phyloP scores from a whole-genome alignment of 2,113 vertebrate species.

The Polypterus senegalus region DNA sequence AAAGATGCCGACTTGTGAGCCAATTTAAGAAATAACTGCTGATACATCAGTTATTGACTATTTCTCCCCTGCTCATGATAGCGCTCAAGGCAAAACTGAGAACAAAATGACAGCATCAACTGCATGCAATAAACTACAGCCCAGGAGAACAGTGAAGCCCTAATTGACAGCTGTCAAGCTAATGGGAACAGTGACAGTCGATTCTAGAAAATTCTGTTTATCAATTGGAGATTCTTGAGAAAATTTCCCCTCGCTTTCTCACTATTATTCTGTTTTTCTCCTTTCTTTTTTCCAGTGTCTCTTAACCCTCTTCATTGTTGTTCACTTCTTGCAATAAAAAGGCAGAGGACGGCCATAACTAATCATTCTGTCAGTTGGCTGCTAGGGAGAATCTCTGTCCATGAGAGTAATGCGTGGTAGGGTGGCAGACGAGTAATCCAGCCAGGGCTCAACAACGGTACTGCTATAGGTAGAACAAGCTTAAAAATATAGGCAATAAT shows the following conservation, averaged over 20 bases:
- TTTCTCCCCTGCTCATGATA: slow-evolving; percentile 76
- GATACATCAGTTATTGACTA: slow-evolving; percentile 95
- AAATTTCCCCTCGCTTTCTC: slow-evolving; percentile 26
- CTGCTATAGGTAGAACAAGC: slow-evolving; percentile 30
- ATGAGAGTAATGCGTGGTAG: slow-evolving; percentile 50
- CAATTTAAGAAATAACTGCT: slow-evolving; percentile 96
- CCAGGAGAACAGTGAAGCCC: slow-evolving; percentile 81
- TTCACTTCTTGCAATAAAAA: slow-evolving; percentile 40
- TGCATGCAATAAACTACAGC: slow-evolving; percentile 85
- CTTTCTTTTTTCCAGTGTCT: slow-evolving; percentile 24
- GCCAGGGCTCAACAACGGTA: slow-evolving; percentile 33
- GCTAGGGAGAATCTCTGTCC: slow-evolving; percentile 60
- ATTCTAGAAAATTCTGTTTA: slow-evolving; percentile 80
- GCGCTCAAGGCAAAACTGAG: slow-evolving; percentile 87
- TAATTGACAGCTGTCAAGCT: slow-evolving; percentile 96
- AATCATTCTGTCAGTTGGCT: slow-evolving; percentile 68
- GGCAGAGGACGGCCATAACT: slow-evolving; percentile 62
- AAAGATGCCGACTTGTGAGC: slow-evolving; percentile 80
- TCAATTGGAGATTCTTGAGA: slow-evolving; percentile 55
- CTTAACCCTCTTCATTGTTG: slow-evolving; percentile 42
- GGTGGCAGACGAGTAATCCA: slow-evolving; percentile 37
- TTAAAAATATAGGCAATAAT: slow-evolving; percentile 1
- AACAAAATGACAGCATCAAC: slow-evolving; percentile 96
- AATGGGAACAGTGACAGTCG: slow-evolving; percentile 79
- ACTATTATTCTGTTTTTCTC: slow-evolving; percentile 20